Evolutionary conservation across 2,113 vertebrate genomes (phyloP).

Genomic region (Psilopsiagon aurifrons): DNA sequence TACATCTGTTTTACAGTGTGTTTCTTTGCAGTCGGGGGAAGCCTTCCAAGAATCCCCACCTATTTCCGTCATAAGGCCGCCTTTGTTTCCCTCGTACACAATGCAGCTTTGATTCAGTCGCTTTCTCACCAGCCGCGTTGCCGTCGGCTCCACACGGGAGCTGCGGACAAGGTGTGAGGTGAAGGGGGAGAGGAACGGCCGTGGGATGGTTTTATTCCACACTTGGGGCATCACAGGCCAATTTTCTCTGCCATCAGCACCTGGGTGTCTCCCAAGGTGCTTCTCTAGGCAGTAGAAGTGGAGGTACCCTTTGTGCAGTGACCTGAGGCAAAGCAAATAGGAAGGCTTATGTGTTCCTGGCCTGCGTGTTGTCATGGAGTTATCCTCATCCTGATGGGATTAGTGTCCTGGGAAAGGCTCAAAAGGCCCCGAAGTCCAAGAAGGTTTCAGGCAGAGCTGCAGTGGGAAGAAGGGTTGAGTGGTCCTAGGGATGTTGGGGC

Average conservation of each 20-base stretch:
- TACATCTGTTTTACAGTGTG: background rate
- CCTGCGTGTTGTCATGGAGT: rapidly evolving
- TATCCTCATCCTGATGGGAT: background rate
- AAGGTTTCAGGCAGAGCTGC: background rate
- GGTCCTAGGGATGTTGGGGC: rapidly evolving
- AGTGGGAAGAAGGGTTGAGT: background rate
- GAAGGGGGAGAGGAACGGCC: background rate
- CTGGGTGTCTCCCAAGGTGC: rapidly evolving
- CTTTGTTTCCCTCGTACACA: constrained; percentile 58
- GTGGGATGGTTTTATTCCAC: background rate
- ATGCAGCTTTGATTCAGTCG: constrained; percentile 29
- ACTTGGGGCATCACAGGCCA: rapidly evolving
- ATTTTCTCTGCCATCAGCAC: background rate
- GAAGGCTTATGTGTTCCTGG: background rate
- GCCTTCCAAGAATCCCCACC: constrained; percentile 68
- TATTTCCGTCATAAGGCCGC: constrained; percentile 51
- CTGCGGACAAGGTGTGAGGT: background rate
- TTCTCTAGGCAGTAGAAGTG: background rate
- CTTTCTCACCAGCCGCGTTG: background rate
- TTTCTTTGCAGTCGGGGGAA: constrained; percentile 29
- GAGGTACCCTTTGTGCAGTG: background rate
- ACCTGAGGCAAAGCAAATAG: background rate
- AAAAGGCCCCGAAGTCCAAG: background rate
- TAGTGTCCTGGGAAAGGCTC: background rate
- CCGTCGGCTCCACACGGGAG: background rate